Percentiles rank a stretch among this genome's conserved stretches.
phyloP scores from a whole-genome alignment of 2,888 invertebrate genomes.

The Calameuta filiformis region DNA sequence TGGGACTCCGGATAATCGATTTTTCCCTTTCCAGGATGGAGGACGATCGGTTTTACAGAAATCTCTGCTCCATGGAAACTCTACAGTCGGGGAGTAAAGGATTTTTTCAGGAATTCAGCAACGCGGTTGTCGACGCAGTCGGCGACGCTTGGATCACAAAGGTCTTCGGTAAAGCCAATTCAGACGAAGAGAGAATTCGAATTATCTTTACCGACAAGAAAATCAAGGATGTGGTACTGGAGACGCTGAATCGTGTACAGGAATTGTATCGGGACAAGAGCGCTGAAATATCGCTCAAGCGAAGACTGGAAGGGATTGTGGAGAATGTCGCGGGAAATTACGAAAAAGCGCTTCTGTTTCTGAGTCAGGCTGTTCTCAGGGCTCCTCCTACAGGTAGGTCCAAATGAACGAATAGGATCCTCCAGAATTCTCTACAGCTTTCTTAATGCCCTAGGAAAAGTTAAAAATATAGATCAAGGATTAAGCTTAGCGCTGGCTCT shows the following conservation, averaged over 20 bases:
- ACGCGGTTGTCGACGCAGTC: constrained; percentile 70
- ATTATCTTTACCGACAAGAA: constrained; percentile 69
- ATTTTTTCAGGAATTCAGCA: constrained; percentile 77
- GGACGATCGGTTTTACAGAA: constrained; percentile 67
- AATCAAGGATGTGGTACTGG: constrained; percentile 68
- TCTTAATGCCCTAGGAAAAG: constrained; percentile 36
- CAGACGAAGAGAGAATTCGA: constrained; percentile 71
- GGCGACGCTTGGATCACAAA: constrained; percentile 72
- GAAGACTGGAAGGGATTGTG: constrained; percentile 73
- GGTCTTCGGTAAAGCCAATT: constrained; percentile 71
- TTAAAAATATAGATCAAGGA: constrained; percentile 71
- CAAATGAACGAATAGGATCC: background rate
- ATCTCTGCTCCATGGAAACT: constrained; percentile 79
- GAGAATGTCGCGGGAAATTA: constrained; percentile 69
- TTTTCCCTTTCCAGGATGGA: constrained; percentile 28
- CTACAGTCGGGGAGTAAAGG: constrained; percentile 80
- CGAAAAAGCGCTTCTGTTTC: constrained; percentile 72
- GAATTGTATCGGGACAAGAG: constrained; percentile 77
- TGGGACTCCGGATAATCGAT: background rate
- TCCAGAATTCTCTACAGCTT: background rate
- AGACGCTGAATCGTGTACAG: constrained; percentile 75
- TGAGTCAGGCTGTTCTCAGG: constrained; percentile 79
- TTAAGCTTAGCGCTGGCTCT: constrained; percentile 74
- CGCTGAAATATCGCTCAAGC: constrained; percentile 71
- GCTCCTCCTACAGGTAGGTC: constrained; percentile 74